A percentile compares a stretch with the other conserved stretches of the same genome.
phyloP scores from a whole-genome alignment of 2,797 vertebrate species.

The Aratinga solstitialis region DNA sequence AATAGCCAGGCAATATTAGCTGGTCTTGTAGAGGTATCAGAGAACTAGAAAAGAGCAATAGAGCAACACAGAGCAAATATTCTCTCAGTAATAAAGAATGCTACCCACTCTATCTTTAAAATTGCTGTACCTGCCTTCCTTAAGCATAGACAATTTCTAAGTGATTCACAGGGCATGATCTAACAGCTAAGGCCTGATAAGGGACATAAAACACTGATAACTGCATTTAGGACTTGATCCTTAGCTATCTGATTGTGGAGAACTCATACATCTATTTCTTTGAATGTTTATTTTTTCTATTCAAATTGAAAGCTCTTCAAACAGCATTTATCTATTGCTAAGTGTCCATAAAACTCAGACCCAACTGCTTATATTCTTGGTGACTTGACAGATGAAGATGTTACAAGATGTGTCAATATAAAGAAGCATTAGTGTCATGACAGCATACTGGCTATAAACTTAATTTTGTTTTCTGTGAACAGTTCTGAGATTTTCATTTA shows the following conservation, averaged over 20 bases:
- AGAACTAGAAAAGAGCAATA: not conserved
- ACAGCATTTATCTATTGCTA: not conserved
- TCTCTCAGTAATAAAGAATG: not conserved
- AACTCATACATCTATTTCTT: not conserved
- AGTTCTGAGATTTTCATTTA: not conserved
- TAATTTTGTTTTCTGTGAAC: not conserved
- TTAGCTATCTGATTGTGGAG: not conserved
- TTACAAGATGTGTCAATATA: not conserved
- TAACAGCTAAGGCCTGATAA: not conserved
- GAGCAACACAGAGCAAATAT: rapidly evolving
- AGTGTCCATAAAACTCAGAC: not conserved
- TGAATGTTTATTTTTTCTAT: not conserved
- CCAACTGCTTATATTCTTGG: not conserved
- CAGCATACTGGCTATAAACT: rapidly evolving
- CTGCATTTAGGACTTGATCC: not conserved
- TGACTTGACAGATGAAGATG: not conserved
- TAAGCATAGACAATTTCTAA: not conserved
- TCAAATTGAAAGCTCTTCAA: not conserved
- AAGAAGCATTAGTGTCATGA: not conserved
- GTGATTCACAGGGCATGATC: not conserved
- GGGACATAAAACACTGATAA: not conserved
- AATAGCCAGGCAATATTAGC: not conserved
- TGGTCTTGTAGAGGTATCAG: not conserved
- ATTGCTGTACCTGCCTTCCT: not conserved
- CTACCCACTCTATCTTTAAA: not conserved